Base-by-base conservation (phyloP, 1,140 invertebrate genomes). In the Leptonema lineaticorne region DNA sequence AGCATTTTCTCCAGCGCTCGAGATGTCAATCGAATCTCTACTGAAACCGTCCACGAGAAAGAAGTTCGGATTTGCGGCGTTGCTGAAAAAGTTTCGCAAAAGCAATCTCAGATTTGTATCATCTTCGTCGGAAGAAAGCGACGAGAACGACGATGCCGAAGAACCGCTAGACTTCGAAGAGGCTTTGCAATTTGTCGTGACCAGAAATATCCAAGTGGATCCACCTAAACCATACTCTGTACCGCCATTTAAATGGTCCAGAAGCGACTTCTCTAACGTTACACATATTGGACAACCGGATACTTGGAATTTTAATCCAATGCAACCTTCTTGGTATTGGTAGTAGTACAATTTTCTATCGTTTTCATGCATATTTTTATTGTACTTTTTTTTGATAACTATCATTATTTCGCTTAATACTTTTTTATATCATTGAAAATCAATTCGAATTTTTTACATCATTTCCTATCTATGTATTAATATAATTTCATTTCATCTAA, bases 181-280 rank as follows among this genome's bases (percentile, higher is more conserved):
- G 59, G 71, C 71, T 22, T 50, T 72, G 9, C 56, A 72, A 20
- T 63, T 56, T 26, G 66, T 70, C n/a, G 71, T 70, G n/a, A 70
- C 60, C 46, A 73, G 62, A 11, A 76, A 67, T 46, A 68, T 70
- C 24, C 68, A 73, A 46, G 67, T 70, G n/a, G 59, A 73, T 41
- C 64, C 69, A 41, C 71, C 66, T 14, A 68, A 67, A 50, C 50
- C 50, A 8, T 53, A 65, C 64, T 28, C 65, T 7, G 69, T 73
- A 27, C 71, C 69, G 11, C 80, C 81, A 0, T 83, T 83, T 67
- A 74, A 78, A 68, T 83, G 81, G 81, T 79, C 80, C 18, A 75
- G 79, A 46, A 81, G 79, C 41, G 74, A 75, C 30, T 83, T 78
- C 64, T 67, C 75, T 7, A 75, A 78, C 18, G 69, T 70, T 24